Base-by-base conservation (phyloP, 1,140 invertebrate genomes). In the Aphelenchoides fujianensis region DNA sequence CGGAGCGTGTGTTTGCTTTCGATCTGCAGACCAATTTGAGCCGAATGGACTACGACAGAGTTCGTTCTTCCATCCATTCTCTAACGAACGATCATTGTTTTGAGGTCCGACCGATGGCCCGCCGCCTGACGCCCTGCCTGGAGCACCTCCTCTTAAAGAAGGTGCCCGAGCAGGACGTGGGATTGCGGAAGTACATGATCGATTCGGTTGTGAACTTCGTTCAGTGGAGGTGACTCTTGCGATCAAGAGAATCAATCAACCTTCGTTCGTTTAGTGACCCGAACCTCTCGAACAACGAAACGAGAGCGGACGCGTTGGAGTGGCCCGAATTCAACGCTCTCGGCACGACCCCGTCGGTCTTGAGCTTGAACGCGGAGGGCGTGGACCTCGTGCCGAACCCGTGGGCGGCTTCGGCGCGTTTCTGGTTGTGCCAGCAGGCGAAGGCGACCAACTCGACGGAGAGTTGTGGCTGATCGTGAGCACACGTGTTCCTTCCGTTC, bases 141-240 rank as follows among this genome's bases (percentile, higher is more conserved):
- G 55, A 59, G 23, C 55, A 59, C 34, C 19, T 59, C 7, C 55
- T 59, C 5, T 59, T 59, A 27, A 59, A 19, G 19, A 59, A 59
- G 34, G 55, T 23, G 5, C 55, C 55, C 19, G 55, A 5, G 34
- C 28, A 5, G 5, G 55, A 59, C 19, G 7, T 59, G 5, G 23
- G 34, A 7, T 19, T 59, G 7, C 55, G 34, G 5, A 59, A 59
- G 5, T 59, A 30, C 55, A 59, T 59, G 55, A 32, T 19, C 5
- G 55, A 59, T 32, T 5, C 55, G 5, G 19, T 59, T 5, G 55
- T 19, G 7, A 59, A 59, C 34, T 59, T 59, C 19, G 55, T 59
- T 19, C 27, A 30, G 12, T 30, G 34, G 19, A 19, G 55, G 55
- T 59, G 34, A 59, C 5, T 32, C 28, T 5, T 19, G 55, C 28